Base-by-base conservation (phyloP, 1,140 invertebrate genomes). In the Patella vulgata region DNA sequence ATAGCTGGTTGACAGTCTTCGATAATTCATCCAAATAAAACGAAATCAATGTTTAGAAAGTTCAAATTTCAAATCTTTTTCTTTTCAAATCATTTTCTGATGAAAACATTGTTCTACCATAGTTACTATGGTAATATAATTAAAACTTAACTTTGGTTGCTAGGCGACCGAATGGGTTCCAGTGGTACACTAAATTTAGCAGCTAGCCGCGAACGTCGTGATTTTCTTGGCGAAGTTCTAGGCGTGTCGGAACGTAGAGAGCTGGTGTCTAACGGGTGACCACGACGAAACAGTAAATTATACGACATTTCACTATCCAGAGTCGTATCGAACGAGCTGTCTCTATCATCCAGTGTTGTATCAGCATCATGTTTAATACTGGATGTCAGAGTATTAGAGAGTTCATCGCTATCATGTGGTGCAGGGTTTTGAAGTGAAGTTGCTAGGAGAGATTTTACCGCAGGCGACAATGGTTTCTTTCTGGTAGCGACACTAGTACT, bases 251-350 rank as follows among this genome's bases (percentile, higher is more conserved):
- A 77, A 42, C 68, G 70, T 0, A 66, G 31, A 9, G 73, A 75
- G 56, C 73, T 75, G 5, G 73, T 75, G 33, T 73, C 73, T 3
- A 75, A 44, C 2, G 75, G 75, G 6, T 70, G 60, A 14, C 67
- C 71, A 6, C 71, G 61, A 12, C 60, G 63, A 48, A 77, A 75
- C 30, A 70, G 53, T 8, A 40, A 50, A n/a, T 75, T 67, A 27
- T 72, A 73, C 1, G 65, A 66, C 48, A 69, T 66, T 23, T 58
- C 57, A n/a, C 66, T 60, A 2, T 54, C 55, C 19, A 59, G 50
- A 50, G 54, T 39, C 53, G 57, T 62, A 31, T 50, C 58, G 14
- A 31, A 64, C 3, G 66, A 58, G 17, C 61, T 56, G 11, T 71
- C 55, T 46, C 28, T 58, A 9, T 56, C 19, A 50, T 54, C 14